A percentile compares a stretch with the other conserved stretches of the same genome.
phyloP scores from a whole-genome alignment of 2,113 vertebrate species.

The Colius striatus region DNA sequence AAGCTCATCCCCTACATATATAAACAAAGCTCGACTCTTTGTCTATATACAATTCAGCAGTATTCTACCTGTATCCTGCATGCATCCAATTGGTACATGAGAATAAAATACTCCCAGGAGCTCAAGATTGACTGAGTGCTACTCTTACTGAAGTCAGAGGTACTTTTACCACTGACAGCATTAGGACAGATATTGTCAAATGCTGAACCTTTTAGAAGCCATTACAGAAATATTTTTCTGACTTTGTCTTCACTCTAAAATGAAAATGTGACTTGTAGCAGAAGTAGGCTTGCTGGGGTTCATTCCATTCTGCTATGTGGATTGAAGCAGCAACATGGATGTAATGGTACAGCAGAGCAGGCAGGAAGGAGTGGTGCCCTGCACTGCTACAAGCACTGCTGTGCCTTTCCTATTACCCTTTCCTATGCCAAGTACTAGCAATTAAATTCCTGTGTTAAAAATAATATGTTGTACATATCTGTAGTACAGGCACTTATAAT shows the following conservation, averaged over 20 bases:
- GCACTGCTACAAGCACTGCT: neutral
- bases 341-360: neutral
- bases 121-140: neutral
- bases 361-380: neutral
- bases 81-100: neutral
- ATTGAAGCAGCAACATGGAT: neutral
- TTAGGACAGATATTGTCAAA: neutral
- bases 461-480: neutral
- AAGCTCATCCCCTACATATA: neutral
- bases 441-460: neutral
- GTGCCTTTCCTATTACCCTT: neutral
- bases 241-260: neutral
- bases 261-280: neutral
- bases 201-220: neutral
- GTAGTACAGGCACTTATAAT: neutral
- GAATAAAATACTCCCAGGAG: neutral
- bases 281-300: accelerated
- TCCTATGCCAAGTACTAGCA: neutral
- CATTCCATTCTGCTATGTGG: neutral
- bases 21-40: neutral
- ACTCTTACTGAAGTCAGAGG: neutral
- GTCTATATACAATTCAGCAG: neutral
- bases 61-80: neutral
- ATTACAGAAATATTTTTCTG: neutral
- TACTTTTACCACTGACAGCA: neutral